Conservation (phyloP, 2,797 vertebrate genomes). For the Pteronotus mesoamericanus region DNA sequence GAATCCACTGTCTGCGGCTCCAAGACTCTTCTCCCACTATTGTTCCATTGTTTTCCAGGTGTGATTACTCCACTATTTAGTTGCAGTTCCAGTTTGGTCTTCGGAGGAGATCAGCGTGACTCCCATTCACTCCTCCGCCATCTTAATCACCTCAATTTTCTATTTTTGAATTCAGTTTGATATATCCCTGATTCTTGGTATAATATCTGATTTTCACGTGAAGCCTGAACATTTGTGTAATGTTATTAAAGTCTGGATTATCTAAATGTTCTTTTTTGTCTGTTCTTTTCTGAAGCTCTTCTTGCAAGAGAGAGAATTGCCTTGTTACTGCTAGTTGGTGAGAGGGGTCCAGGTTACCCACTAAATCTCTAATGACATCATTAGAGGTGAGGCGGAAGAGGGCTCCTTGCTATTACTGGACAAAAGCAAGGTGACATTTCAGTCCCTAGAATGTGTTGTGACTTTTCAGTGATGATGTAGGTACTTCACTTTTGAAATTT, state of each 20-base stretch:
- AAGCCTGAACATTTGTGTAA: background rate
- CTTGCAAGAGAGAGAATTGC: background rate
- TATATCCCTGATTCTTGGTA: background rate
- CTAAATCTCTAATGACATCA: background rate
- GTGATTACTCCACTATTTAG: too few species aligned
- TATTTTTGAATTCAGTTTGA: background rate
- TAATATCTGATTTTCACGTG: background rate
- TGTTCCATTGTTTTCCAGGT: too few species aligned
- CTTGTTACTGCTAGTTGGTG: background rate
- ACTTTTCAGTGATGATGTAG: background rate
- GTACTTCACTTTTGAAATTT: background rate
- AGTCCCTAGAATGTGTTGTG: background rate
- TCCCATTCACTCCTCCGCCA: too few species aligned
- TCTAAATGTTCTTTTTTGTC: background rate
- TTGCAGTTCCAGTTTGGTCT: too few species aligned
- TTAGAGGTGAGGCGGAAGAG: rapidly evolving
- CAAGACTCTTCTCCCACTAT: too few species aligned
- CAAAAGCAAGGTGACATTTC: background rate
- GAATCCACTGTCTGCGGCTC: too few species aligned
- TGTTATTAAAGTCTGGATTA: background rate
- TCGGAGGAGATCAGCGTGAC: too few species aligned
- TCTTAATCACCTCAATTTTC: too few species aligned
- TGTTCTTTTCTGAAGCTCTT: background rate
- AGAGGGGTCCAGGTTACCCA: background rate
- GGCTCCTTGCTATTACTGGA: background rate